Evolutionary conservation across 1,140 invertebrate genomes (phyloP), one percentile per base, ranked within the genome.

Genomic region (Zaprionus inermis): DNA sequence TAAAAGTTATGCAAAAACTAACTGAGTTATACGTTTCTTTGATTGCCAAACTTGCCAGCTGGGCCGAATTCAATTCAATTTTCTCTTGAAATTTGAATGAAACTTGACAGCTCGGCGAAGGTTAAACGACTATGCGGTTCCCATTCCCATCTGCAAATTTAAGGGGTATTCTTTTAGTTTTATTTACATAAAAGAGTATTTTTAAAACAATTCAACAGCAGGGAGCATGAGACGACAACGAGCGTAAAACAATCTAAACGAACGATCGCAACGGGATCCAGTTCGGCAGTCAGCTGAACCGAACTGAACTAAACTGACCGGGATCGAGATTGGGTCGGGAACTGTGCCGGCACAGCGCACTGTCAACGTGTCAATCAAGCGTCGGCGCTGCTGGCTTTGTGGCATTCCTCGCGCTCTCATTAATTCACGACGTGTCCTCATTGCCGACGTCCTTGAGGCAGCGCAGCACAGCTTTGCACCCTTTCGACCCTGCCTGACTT

Each of bases 281-380:
- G 74, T 30, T 61, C 28, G 57, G 24, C n/a, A 44, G 56, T 16
- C 38, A 56, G 14, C 16, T 22, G 34, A 57, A 70, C n/a, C 49
- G 12, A 46, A 54, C 61, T n/a, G 52, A 46, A 20, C 34, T 60
- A 20, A 49, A 58, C 58, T 76, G 72, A 75, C 72, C 67, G 67
- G 67, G 36, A 64, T 46, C 34, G 44, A 60, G 54, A 75, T 52
- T 52, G 63, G n/a, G 59, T n/a, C 2, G 3, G 57, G 38, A 10
- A 59, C 20, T 28, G 34, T 61, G 44, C 24, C 64, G 64, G 10
- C 70, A 57, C 51, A 49, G 58, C 30, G 56, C 55, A 76, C 72
- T 78, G 76, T 78, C 76, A 78, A 78, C 72, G 72, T 78, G 76
- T 78, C 76, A 78, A 78, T 78, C 76, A 78, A 71, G 72, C 70